Percentiles rank a stretch among this genome's conserved stretches.
Conservation (phyloP, 2,113 vertebrate species). For the Pelvicachromis taeniatus region DNA sequence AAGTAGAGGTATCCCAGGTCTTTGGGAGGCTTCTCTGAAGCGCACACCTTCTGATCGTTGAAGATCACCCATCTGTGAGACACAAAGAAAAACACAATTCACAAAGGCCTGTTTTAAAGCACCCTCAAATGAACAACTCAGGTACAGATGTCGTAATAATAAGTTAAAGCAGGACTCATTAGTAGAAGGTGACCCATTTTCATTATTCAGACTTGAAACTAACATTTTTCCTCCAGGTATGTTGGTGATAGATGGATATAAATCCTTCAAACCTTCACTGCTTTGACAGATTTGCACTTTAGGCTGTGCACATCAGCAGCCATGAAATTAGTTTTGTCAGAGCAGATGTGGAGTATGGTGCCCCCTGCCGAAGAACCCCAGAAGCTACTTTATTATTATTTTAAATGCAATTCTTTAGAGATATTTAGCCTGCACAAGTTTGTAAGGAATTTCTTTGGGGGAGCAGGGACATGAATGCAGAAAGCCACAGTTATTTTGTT, state of each 20-base stretch:
- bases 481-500: neutral
- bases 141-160: neutral
- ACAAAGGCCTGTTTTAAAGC: neutral
- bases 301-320: neutral
- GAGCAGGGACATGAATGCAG: neutral
- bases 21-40: slow-evolving; percentile 98
- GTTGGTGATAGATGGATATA: neutral
- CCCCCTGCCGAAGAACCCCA: slow-evolving; percentile 33
- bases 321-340: neutral
- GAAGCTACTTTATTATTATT: neutral
- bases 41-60: slow-evolving; percentile 98
- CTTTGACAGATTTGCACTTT: neutral
- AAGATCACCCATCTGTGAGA: slow-evolving; percentile 94
- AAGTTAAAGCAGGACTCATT: neutral
- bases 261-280: neutral
- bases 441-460: neutral
- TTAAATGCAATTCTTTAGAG: neutral
- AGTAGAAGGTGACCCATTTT: neutral
- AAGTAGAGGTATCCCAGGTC: slow-evolving; percentile 99
- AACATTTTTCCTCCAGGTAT: neutral
- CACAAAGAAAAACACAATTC: neutral
- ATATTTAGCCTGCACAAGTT: neutral
- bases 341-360: neutral
- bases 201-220: neutral
- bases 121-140: neutral